Base-by-base conservation (phyloP, 2,113 vertebrate genomes). In the Phrynosoma platyrhinos region DNA sequence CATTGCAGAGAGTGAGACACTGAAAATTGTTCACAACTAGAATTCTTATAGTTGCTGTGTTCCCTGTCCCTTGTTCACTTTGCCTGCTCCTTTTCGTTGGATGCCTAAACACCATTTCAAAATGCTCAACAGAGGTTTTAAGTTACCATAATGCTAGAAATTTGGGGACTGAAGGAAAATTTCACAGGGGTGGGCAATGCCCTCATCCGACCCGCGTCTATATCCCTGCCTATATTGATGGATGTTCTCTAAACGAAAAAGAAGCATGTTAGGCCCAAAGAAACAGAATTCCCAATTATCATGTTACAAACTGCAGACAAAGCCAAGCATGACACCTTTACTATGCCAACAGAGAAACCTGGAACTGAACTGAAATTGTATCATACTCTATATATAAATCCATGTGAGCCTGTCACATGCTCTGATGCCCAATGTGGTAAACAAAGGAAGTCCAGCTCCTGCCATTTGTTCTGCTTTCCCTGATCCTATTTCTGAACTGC, bases 271-370 rank as follows among this genome's bases (percentile, higher is more conserved):
- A 16, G 58, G 1, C 10, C 20, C 13, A 47, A 77, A 77, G 47
- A 62, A 76, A 13, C 13, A 64, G 25, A 21, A 10, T 18, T 36
- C 40, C 21, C 55, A 18, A 55, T 66, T 64, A 18, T 52, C 72
- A 66, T 20, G 30, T 27, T 3, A 23, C 55, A 88, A 82, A 20
- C 55, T 75, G 25, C 69, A 62, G 40, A 7, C 86, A 68, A 82
- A 64, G 21, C 2, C 20, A 47, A 52, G 58, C 30, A 76, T 36
- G 42, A 4, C 36, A 74, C 5, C 55, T 82, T 71, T 79, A 52
- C 68, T 79, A 55, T 79, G 77, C 66, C 62, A 69, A 42, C 68
- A 85, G 27, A 66, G 58, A 85, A 85, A 77, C 66, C 52, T 81
- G 68, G 55, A 81, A 58, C 36, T 3, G 12, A 77, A 77, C 25